Conservation (phyloP, 2,113 vertebrate genomes). For the Cathartes aura region DNA sequence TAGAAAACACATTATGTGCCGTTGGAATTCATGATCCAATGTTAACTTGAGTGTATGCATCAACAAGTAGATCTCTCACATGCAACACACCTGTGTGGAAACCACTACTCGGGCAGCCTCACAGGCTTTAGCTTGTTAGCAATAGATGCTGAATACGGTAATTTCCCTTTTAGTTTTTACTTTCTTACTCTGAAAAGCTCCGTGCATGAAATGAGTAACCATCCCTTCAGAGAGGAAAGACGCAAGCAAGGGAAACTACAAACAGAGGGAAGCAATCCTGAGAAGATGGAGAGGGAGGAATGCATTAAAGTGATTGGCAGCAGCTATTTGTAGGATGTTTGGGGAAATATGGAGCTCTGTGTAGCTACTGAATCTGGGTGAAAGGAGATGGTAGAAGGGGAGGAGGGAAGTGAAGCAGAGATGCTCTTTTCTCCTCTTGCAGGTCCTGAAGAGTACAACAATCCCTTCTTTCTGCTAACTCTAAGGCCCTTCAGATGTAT, state of each 20-base stretch:
- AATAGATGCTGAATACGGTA: background rate
- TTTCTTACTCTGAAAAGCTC: background rate
- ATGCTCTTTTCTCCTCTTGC: background rate
- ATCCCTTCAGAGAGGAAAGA: background rate
- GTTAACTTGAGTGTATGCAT: background rate
- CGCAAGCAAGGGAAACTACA: background rate
- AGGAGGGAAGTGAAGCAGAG: background rate
- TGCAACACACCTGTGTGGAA: background rate
- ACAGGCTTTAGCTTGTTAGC: background rate
- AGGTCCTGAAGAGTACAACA: background rate
- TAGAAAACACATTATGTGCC: background rate
- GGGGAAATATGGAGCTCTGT: background rate
- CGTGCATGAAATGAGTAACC: background rate
- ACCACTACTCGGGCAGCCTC: background rate
- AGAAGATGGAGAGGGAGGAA: background rate
- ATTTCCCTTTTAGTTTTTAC: background rate
- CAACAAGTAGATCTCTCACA: background rate
- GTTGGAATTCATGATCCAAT: background rate
- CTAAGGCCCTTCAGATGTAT: background rate
- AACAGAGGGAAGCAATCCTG: background rate
- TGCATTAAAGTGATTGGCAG: background rate
- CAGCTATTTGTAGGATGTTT: background rate
- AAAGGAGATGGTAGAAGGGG: background rate
- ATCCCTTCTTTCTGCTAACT: background rate
- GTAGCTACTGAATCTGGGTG: background rate